Percentiles rank a stretch among this genome's conserved stretches.
Evolutionary conservation across 64 coral and sea anemone genomes (phyloP).

Genomic region (Catalaphyllia jardinei): DNA sequence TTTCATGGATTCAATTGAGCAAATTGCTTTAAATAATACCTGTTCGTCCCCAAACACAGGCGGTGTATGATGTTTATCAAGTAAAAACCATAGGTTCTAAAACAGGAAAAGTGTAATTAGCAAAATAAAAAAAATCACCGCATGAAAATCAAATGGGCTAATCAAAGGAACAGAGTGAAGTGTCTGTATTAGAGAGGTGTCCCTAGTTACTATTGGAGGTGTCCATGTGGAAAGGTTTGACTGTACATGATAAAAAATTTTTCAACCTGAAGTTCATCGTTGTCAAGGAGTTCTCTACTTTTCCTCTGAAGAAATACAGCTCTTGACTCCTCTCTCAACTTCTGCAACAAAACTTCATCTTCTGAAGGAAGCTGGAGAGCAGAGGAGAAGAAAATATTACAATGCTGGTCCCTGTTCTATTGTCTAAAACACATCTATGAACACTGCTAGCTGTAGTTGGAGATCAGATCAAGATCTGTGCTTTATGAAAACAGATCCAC

Average conservation of each 20-base stretch:
- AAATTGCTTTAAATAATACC: slow-evolving; percentile 25
- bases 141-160: too few relatives aligned
- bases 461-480: too few relatives aligned
- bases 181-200: background rate
- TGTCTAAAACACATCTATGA: too few relatives aligned
- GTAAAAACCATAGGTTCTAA: slow-evolving; percentile 98
- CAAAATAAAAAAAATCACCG: too few relatives aligned
- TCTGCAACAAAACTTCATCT: slow-evolving; percentile 95
- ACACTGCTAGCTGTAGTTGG: too few relatives aligned
- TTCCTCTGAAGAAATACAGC: slow-evolving; percentile 97
- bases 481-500: too few relatives aligned
- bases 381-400: background rate
- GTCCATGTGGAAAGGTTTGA: background rate
- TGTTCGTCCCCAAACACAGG: slow-evolving; percentile 91
- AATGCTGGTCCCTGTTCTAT: background rate
- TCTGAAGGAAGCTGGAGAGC: slow-evolving; percentile 82
- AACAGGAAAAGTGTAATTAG: background rate
- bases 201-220: background rate
- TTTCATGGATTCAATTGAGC: background rate
- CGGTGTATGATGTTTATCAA: slow-evolving; percentile 98
- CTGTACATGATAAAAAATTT: background rate
- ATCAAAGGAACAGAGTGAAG: too few relatives aligned
- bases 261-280: slow-evolving; percentile 93
- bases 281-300: slow-evolving; percentile 94
- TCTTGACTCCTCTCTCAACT: slow-evolving; percentile 92